Evolutionary conservation across 2,113 vertebrate genomes (phyloP), one percentile per base, ranked within the genome.

Genomic region (Heterocephalus glaber): DNA sequence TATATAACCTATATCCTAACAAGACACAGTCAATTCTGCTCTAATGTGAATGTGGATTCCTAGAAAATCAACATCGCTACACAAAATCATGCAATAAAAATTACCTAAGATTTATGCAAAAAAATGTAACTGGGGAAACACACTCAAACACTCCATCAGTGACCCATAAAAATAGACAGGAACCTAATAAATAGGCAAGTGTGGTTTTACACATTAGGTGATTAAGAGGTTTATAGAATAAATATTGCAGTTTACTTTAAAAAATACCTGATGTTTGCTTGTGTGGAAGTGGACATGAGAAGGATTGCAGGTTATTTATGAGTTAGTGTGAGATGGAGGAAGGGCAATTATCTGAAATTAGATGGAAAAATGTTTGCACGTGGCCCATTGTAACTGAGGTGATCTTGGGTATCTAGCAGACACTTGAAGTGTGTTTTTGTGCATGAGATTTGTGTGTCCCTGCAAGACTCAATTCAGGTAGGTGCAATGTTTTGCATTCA

Each of bases 131-230:
- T 38, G 38, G 68, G 33, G 1, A 26, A 89, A 83, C 92, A 49
- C 24, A 60, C 56, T 85, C 26, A 47, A 66, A 66, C 60, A 35
- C 41, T 79, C 74, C 76, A 22, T 93, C 41, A 80, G 52, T 41
- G 61, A 85, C 38, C 44, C 9, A 26, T 74, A 85, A 93, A 44
- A 91, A 61, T 66, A 88, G 70, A n/a, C 65, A 66, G 14, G 41
- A 85, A 54, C 33, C 66, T 89, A 76, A 4, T 66, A 92, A 97
- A 66, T 92, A 84, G 6, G 52, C 20, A 17, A 82, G 52, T 72
- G 19, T 19, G 68, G 7, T 68, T 95, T 92, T 86, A 84, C 9
- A 52, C 24, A 63, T 70, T 66, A 76, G 58, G 22, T 72, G 52
- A 85, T 70, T 94, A 28, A 84, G n/a, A 65, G 63, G 19, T 88